Base-by-base conservation (phyloP, 2,797 vertebrate species). In the Bradypodion pumilum region DNA sequence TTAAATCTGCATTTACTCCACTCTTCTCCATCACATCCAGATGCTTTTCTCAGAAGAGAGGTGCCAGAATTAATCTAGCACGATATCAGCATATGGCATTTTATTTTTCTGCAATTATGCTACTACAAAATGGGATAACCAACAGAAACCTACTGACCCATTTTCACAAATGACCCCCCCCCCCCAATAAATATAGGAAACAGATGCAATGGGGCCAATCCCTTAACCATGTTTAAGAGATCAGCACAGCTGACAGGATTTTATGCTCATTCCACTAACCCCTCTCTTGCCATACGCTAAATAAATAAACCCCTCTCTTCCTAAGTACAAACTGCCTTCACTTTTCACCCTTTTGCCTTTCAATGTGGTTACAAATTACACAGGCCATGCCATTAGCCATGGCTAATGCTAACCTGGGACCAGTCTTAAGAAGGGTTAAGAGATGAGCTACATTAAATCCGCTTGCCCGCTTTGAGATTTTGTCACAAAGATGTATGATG, bases 61-160 rank as follows among this genome's bases (percentile, higher is more conserved):
- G 5, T 59, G 35, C 46, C 10, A 68, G 13, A 29, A 81, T 62
- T 77, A 92, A 89, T 9, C 7, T 46, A 73, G 62, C 10, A 44
- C 42, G 62, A 66, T 19, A 63, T 1, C 83, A 81, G 44, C 40
- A 2, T 72, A 79, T 7, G 59, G 19, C 56, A 74, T 32, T 89
- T 83, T 49, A 81, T 81, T 91, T 80, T 87, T 83, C 32, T 81
- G 68, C 37, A 82, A 12, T 32, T 78, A 37, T 46, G 35, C 63
- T 65, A 56, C 70, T 60, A 25, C 8, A 86, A 89, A 88, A 91
- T 15, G 19, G 84, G 78, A 69, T 32, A 62, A 66, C 82, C 35
- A 23, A 42, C 25, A 16, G n/a, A 0, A 9, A 87, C 19, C 25
- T 73, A 70, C 13, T 0, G 9, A 89, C n/a, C 81, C 44, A 75